Conservation (phyloP, 2,113 vertebrate species). For the Odobenus rosmarus region DNA sequence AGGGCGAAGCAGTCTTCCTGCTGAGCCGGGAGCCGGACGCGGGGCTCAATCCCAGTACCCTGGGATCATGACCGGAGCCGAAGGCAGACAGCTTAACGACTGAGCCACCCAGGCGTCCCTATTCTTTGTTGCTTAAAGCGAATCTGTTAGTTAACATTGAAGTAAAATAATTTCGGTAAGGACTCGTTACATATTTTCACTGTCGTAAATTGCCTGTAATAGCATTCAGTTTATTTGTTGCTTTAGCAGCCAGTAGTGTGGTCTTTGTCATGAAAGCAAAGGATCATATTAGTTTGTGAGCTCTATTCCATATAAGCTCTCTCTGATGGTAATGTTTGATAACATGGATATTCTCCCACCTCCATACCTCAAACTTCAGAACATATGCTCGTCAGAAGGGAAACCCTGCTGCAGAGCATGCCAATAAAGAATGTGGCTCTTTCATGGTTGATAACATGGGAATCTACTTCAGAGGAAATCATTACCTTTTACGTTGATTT, state of each 20-base stretch:
- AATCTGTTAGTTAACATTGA: not conserved
- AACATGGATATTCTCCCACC: not conserved
- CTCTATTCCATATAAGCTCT: not conserved
- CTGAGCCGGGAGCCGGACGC: too few species aligned
- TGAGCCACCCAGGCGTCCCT: not conserved
- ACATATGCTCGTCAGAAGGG: not conserved
- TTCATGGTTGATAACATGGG: not conserved
- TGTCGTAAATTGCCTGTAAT: not conserved
- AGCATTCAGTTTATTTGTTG: not conserved
- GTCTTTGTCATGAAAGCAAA: not conserved
- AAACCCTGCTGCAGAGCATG: not conserved
- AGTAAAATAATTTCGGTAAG: not conserved
- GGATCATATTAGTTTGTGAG: not conserved
- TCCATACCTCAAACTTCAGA: not conserved
- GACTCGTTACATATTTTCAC: not conserved
- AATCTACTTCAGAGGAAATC: not conserved
- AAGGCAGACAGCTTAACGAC: too few species aligned
- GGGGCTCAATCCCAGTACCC: too few species aligned
- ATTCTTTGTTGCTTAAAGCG: not conserved
- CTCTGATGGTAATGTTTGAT: not conserved
- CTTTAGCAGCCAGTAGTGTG: not conserved
- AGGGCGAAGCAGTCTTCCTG: too few species aligned
- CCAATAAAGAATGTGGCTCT: not conserved
- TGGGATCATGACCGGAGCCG: too few species aligned
- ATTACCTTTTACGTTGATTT: not conserved